Evolutionary conservation across 2,797 vertebrate genomes (phyloP), one percentile per base, ranked within the genome.

Genomic region (Capromys pilorides): DNA sequence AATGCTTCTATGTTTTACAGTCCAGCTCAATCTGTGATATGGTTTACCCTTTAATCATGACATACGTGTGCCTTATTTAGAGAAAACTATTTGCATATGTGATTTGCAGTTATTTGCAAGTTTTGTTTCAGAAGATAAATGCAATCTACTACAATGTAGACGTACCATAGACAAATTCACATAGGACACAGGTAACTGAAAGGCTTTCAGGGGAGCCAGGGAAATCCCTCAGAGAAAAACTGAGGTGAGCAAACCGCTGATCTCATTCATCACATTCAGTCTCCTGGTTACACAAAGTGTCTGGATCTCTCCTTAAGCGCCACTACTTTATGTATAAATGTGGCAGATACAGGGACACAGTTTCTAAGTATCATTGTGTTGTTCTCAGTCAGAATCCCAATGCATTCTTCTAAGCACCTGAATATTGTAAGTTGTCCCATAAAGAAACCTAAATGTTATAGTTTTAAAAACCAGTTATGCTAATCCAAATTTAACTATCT

Each of bases 251-350:
- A 92, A 94, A 97, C 66, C 73, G 94, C 9, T 93, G 93, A 97
- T 95, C 96, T 98, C 97, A 98, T 98, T 98, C 96, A 98, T 98
- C 97, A 98, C 79, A 96, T 95, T 87, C 54, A 77, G 93, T 98
- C 96, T 97, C 95, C 33, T 94, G 82, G 90, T 97, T 97, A 97
- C 97, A 97, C 97, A 97, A 97, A 97, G 93, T 96, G 92, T 95
- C 94, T 80, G 95, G n/a, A 39, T 97, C 94, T 93, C 80, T 88
- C 83, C 83, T 49, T 96, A 96, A 96, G 94, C 94, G 91, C 45
- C 92, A 77, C 77, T 96, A 94, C 88, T 94, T 90, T 91, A 88
- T 94, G 91, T 97, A 24, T 49, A 97, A 97, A 96, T 84, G 64
- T 39, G 91, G 84, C 90, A 97, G 89, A 86, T 88, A 66, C 64